phyloP scores from a whole-genome alignment of 2,113 vertebrate genomes.

The Dinomys branickii region DNA sequence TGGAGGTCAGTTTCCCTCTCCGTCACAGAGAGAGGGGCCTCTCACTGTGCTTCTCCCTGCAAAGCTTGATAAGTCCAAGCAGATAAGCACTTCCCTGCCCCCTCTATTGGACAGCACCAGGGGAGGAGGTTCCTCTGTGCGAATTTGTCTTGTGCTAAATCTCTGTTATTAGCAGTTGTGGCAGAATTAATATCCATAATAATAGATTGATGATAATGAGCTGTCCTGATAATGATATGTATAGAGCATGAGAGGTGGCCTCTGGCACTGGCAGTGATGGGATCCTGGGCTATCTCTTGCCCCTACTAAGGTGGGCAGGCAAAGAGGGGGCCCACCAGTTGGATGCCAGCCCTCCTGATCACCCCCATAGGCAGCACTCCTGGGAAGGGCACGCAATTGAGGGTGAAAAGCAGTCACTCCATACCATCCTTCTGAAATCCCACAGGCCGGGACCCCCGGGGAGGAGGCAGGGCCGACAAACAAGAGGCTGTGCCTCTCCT shows the following conservation, averaged over 20 bases:
- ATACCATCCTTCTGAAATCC: neutral
- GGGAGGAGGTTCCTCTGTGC: neutral
- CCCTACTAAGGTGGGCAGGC: neutral
- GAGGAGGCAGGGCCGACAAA: neutral
- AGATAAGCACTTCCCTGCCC: neutral
- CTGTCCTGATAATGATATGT: constrained; percentile 77
- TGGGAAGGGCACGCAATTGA: neutral
- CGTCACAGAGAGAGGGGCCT: neutral
- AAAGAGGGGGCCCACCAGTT: neutral
- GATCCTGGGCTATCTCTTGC: neutral
- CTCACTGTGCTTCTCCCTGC: neutral
- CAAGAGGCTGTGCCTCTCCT: neutral
- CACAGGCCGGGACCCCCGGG: neutral
- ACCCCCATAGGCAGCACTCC: neutral
- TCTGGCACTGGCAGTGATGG: neutral
- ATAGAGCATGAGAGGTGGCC: constrained; percentile 27
- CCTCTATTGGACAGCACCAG: neutral
- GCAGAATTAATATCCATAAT: constrained; percentile 72
- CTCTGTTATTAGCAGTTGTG: constrained; percentile 57
- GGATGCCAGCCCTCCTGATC: neutral
- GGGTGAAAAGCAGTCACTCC: neutral
- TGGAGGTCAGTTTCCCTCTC: neutral
- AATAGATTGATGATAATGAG: constrained; percentile 71
- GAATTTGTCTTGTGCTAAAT: constrained; percentile 56
- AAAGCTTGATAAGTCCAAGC: neutral